A percentile compares a stretch with the other conserved stretches of the same genome.
These are phyloP conservation scores for Callosobruchus maculatus DNA, from an alignment of 2,888 invertebrate species.

Conservation along the genomic window DNA sequence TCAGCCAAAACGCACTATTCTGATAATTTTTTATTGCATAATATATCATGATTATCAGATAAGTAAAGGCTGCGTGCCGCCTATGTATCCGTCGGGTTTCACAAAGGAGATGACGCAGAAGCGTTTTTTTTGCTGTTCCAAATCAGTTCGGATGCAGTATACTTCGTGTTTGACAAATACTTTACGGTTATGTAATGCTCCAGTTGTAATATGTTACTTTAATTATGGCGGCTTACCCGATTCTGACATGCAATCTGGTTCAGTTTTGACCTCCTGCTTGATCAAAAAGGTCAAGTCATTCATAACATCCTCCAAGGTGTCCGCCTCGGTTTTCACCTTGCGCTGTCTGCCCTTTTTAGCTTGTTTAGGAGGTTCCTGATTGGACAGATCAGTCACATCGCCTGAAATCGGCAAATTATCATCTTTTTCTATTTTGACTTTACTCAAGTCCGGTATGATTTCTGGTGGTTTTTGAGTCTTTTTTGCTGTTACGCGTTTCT, in stretches of 20 bases:
- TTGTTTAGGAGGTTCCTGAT: conserved; percentile 17
- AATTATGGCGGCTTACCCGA: conserved; percentile 10
- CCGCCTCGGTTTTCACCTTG: conserved; percentile 27
- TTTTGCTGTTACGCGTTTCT: conserved; percentile 24
- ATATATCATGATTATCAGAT: no score
- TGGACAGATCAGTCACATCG: conserved; percentile 21
- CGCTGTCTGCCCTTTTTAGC: conserved; percentile 19
- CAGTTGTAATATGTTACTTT: no score
- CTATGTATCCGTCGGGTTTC: no score
- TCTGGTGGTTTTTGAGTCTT: conserved; percentile 21
- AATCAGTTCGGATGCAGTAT: no score
- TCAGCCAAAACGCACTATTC: no score
- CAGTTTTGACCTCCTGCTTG: conserved; percentile 34
- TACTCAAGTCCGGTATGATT: conserved; percentile 22
- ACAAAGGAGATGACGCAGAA: no score
- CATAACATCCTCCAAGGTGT: conserved; percentile 44
- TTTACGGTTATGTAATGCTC: no score
- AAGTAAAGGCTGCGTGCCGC: no score
- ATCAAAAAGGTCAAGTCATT: conserved; percentile 39
- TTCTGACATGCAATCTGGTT: conserved; percentile 31
- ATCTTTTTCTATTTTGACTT: conserved; percentile 30
- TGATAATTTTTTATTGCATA: no score
- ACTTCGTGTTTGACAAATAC: no score
- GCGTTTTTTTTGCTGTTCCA: no score
- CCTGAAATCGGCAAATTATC: conserved; percentile 15